Evolutionary conservation across 2,797 vertebrate species (phyloP).

Genomic region (Chlorospingus flavigularis): DNA sequence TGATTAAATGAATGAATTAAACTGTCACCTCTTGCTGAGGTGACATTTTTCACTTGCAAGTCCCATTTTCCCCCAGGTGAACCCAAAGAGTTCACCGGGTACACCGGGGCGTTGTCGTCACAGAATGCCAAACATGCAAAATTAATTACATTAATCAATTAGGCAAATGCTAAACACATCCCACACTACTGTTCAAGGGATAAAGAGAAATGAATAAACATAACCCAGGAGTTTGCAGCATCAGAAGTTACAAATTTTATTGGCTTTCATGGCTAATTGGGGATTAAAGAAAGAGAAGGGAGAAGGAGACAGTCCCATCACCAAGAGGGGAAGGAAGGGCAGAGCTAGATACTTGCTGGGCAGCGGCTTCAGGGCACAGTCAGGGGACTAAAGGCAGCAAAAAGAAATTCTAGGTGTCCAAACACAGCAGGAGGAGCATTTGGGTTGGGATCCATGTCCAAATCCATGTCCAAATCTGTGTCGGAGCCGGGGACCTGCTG

Average conservation of each 20-base stretch:
- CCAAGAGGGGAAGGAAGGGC: background rate
- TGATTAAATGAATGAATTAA: fast-evolving
- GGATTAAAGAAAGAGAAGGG: background rate
- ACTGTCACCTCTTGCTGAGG: background rate
- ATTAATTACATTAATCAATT: background rate
- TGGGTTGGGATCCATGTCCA: fast-evolving
- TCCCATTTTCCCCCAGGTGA: background rate
- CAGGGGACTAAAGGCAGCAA: background rate
- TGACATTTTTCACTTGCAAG: background rate
- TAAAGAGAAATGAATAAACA: background rate
- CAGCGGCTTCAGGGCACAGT: background rate
- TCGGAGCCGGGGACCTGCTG: fast-evolving
- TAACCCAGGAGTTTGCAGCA: background rate
- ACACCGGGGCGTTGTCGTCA: fast-evolving
- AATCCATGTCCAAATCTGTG: fast-evolving
- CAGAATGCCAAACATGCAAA: background rate
- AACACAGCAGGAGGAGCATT: fast-evolving
- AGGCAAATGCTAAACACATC: background rate
- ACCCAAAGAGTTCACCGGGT: fast-evolving
- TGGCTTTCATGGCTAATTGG: background rate
- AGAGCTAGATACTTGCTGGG: fast-evolving
- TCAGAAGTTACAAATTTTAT: background rate
- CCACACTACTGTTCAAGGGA: background rate
- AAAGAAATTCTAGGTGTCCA: background rate
- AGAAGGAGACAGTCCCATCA: background rate